Conservation (phyloP, 2,888 invertebrate species). For the Xestia xanthographa region DNA sequence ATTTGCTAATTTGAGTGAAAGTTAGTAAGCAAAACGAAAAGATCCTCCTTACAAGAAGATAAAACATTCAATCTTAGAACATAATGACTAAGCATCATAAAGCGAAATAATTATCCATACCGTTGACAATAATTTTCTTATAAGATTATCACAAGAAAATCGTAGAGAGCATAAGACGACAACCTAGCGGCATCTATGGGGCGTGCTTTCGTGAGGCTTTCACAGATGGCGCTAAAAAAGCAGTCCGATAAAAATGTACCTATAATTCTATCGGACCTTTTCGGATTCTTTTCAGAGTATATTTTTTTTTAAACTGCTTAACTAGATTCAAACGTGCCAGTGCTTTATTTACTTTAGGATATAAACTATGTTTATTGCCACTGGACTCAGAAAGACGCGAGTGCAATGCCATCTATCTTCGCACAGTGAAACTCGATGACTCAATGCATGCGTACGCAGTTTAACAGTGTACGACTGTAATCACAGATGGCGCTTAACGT, state of each 20-base stretch:
- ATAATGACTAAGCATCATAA: neutral
- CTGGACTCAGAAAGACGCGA: neutral
- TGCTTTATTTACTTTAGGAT: neutral
- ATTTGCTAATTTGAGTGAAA: neutral
- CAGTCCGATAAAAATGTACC: too few species aligned
- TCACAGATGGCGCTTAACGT: conserved; percentile 51
- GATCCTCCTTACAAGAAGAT: neutral
- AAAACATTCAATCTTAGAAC: neutral
- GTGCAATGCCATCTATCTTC: conserved; percentile 49
- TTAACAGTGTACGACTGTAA: conserved; percentile 14
- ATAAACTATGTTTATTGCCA: neutral
- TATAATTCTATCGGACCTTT: neutral
- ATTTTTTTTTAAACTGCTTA: neutral
- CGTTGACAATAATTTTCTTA: neutral
- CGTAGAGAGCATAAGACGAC: neutral
- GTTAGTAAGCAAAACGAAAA: neutral
- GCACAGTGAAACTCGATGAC: conserved; percentile 6
- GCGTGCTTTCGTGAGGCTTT: neutral
- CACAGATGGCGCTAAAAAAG: conserved; percentile 33
- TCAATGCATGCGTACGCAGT: conserved; percentile 4
- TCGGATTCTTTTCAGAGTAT: too few species aligned
- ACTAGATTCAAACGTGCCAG: neutral
- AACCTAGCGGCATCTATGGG: conserved; percentile 39
- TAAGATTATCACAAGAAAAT: neutral
- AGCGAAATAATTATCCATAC: neutral